Evolutionary conservation across 2,888 invertebrate species (phyloP).

Genomic region (Rhamphomyia laevipes): DNA sequence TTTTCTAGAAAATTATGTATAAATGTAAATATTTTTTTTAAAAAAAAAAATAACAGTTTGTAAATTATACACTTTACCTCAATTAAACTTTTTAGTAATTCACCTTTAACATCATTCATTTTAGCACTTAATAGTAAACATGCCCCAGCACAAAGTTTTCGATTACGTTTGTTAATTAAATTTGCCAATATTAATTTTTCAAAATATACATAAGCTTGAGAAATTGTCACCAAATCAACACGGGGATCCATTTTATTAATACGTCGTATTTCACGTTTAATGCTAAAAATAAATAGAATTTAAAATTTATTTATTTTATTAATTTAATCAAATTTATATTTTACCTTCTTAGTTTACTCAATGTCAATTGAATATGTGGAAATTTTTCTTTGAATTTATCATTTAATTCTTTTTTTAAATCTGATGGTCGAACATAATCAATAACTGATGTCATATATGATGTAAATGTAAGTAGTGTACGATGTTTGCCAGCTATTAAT

Average conservation of each 20-base stretch:
- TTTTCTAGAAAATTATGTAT: constrained; percentile 65
- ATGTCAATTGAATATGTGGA: constrained; percentile 84
- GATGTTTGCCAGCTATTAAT: constrained; percentile 76
- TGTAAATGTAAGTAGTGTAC: constrained; percentile 75
- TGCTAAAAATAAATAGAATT: constrained; percentile 41
- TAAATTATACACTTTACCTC: constrained; percentile 49
- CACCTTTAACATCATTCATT: constrained; percentile 92
- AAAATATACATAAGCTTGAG: constrained; percentile 97
- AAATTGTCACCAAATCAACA: constrained; percentile 80
- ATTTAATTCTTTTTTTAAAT: constrained; percentile 91
- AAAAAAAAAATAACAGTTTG: not conserved
- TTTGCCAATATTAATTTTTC: constrained; percentile 89
- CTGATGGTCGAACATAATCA: constrained; percentile 90
- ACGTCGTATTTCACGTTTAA: constrained; percentile 92
- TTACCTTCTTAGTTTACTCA: constrained; percentile 92
- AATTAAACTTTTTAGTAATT: constrained; percentile 70
- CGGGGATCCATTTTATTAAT: constrained; percentile 76
- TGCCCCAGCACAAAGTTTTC: constrained; percentile 91
- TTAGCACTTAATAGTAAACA: constrained; percentile 90
- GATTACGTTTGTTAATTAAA: constrained; percentile 86
- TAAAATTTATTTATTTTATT: not conserved
- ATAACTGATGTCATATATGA: constrained; percentile 92
- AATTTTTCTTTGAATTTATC: constrained; percentile 93
- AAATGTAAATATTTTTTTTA: constrained; percentile 3
- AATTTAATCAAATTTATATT: constrained; percentile 5